These are phyloP conservation scores for Oxycera nigricornis DNA, from an alignment of 2,888 invertebrate genomes.

Conservation along the genomic window DNA sequence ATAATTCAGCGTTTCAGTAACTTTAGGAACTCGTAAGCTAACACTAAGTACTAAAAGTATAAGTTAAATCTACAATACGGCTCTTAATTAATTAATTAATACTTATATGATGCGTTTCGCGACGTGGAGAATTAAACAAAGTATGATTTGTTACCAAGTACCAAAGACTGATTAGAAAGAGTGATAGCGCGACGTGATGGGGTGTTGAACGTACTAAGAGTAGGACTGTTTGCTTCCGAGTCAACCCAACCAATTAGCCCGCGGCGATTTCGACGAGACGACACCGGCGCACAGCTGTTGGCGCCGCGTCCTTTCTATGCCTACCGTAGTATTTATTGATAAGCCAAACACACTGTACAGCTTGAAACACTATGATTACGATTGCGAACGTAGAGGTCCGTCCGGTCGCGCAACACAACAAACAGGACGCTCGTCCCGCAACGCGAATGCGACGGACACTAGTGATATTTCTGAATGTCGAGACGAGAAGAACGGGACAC, in stretches of 20 bases:
- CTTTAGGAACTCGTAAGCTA: conserved; percentile 1
- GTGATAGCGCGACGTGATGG: conserved; percentile 18
- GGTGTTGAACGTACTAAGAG: not conserved
- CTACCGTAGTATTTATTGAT: not conserved
- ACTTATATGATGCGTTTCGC: not conserved
- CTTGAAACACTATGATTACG: not conserved
- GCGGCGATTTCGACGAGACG: conserved; percentile 5
- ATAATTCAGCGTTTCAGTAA: not conserved
- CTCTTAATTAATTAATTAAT: conserved; percentile 9
- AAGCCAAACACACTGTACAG: not conserved
- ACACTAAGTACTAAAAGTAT: conserved; percentile 30
- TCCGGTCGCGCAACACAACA: no score
- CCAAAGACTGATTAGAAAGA: conserved; percentile 49
- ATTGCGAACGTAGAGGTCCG: no score
- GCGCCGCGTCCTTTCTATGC: not conserved
- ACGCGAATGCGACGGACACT: no score
- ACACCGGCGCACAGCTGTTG: not conserved
- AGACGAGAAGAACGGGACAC: no score
- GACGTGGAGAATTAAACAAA: conserved; percentile 36
- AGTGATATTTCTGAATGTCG: no score
- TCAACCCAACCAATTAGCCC: not conserved
- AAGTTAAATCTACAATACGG: conserved; percentile 28
- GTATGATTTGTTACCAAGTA: conserved; percentile 48
- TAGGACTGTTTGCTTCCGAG: not conserved
- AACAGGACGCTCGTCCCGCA: no score